phyloP scores from a whole-genome alignment of 2,113 vertebrate genomes.

The Anguilla rostrata region DNA sequence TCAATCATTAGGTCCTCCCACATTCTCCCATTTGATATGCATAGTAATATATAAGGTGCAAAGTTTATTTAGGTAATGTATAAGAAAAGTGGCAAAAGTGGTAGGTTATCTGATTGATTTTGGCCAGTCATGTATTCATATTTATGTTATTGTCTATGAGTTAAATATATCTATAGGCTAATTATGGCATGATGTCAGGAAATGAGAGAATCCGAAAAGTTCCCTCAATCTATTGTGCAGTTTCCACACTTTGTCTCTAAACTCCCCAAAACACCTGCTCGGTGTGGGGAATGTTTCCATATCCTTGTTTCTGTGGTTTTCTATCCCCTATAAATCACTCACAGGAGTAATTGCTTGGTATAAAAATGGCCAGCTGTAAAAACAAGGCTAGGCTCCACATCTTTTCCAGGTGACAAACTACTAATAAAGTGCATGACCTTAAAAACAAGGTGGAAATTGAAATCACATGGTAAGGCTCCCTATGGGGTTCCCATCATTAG shows the following conservation, averaged over 20 bases:
- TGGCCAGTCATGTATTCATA: not conserved
- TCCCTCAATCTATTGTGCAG: not conserved
- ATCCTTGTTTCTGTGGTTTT: not conserved
- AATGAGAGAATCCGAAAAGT: not conserved
- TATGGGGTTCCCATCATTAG: not conserved
- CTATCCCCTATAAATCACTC: not conserved
- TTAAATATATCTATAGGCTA: not conserved
- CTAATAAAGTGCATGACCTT: not conserved
- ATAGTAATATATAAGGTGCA: not conserved
- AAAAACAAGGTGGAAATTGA: not conserved
- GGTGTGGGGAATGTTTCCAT: not conserved
- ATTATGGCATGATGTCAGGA: not conserved
- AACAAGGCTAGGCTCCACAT: not conserved
- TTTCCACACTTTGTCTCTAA: not conserved
- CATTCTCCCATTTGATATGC: not conserved
- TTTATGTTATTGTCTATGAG: not conserved
- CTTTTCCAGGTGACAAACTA: not conserved
- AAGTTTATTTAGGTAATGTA: not conserved
- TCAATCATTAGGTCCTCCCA: not conserved
- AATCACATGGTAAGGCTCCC: not conserved
- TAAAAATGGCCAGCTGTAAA: conserved; percentile 17
- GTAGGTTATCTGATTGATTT: not conserved
- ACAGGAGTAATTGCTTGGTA: not conserved
- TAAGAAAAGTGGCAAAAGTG: no score
- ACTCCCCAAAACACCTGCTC: not conserved